Base-by-base conservation (phyloP, 2,113 vertebrate species). In the Pelodiscus sinensis region DNA sequence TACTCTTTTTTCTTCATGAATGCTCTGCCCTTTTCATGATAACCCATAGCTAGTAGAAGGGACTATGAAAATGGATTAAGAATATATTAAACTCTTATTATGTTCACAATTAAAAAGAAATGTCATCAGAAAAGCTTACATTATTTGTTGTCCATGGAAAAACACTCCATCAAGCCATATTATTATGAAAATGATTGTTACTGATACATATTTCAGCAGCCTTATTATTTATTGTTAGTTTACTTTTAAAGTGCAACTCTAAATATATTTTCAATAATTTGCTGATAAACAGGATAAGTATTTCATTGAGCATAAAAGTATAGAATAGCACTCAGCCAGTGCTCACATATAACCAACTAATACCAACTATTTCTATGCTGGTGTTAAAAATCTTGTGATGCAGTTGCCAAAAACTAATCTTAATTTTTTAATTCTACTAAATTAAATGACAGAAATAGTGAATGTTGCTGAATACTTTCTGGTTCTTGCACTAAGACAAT, bases 1-100 rank as follows among this genome's bases (percentile, higher is more conserved):
- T 99, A 98, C 75, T 99, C 98, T 79, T 98, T 99, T 96, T 98
- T 99, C 97, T 99, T 99, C 98, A 99, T 98, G 95, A 99, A 98
- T 12, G 99, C 98, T 84, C 99, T 98, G 84, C 99, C 99, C 94
- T 99, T 99, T 98, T 99, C 99, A 44, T 99, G 99, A 79, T 99
- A 98, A 22, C 99, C 99, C 99, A 99, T 99, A 9, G 99, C 99
- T 93, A 99, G 96, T 95, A 99, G 98, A 54, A 99, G 99, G 1
- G 99, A 99, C 99, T 99, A 92, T 77, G 80, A 81, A 97, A 93
- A 80, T 78, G 18, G 21, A 38, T 19, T 9, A 2, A 7, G 27
- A 80, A 27, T 84, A 44, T 4, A 92, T n/a, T 6, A 7, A 92
- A 81, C 57, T 44, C 12, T 44, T 18, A 65, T 91, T 87, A 81